Evolutionary conservation across 2,888 invertebrate genomes (phyloP), one percentile per base, ranked within the genome.

Genomic region (Lithosia quadra): DNA sequence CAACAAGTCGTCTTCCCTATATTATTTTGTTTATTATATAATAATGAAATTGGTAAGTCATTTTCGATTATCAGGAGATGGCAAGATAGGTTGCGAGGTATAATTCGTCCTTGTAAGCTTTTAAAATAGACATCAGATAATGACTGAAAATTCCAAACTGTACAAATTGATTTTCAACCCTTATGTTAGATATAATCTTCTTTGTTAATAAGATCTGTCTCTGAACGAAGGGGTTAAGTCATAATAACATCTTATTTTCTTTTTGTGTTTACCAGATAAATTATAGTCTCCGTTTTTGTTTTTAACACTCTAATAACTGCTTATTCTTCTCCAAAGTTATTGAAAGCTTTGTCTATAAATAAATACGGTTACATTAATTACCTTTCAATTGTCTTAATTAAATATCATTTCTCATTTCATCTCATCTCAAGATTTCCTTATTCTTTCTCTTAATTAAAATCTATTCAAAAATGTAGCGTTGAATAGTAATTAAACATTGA

Each of bases 21-120:
- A 77, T 69, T 81, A 77, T 79, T 78, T 73, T 77, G 78, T 82
- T 75, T 73, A 81, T 61, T 75, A 74, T 75, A 74, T 70, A 76
- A 90, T 81, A 84, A 94, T 95, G 94, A 95, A 95, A 91, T 88
- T 95, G 94, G 94, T 95, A 84, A 94, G 94, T 93, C 67, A 55
- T 67, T 76, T 79, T 79, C 60, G 60, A 64, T 65, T 65, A 62
- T 61, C 33, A 61, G 33, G 33, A 64, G 33, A 69, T 33, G 43
- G 63, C 22, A 18, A 39, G 22, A 69, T 56, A 56, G 18, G 2
- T 62, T 63, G 15, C 22, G 28, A 43, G 56, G 8, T 49, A 53
- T 34, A n/a, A 55, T 39, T 21, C 43, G 39, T 39, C 64, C 36
- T 65, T 65, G 22, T 49, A 49, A 28, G 28, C 56, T 24, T 28